Evolutionary conservation across 2,797 vertebrate genomes (phyloP), one percentile per base, ranked within the genome.

Genomic region (Characodon lateralis): DNA sequence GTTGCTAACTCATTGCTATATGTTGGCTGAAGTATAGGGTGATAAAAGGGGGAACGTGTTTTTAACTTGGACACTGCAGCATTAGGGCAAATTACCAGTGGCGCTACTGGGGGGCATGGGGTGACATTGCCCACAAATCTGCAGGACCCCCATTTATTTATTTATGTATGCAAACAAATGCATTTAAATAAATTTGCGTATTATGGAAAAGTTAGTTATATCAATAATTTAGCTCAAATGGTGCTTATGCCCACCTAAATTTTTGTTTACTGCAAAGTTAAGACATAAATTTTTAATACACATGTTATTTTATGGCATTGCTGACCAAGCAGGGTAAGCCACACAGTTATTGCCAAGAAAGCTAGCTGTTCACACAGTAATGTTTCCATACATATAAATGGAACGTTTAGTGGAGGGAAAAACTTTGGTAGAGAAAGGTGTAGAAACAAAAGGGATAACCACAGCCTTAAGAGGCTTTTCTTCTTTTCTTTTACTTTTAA

Each of bases 11-110:
- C 22, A 9, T 68, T 56, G 72, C 75, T 55, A 43, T 53, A 31
- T 74, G 28, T 20, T 74, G 73, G 73, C 46, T 66, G 81, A 24
- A 51, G 5, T 3, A 73, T 24, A 50, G 5, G 68, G 51, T 81
- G 79, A 87, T 75, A 78, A 80, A 46, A 13, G 76, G 39, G 56
- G 82, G 51, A 73, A 77, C n/a, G 80, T 82, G 78, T 81, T 82
- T 78, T 63, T 41, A 71, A 43, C 81, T 81, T 88, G 84, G 79
- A 87, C 58, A 69, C 76, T 74, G 70, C 35, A 85, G 85, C 87
- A 84, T 74, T n/a, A 26, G 20, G 10, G 13, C 66, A 46, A 24
- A 69, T n/a, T 69, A 24, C 24, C 66, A 70, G 24, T 8, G 66
- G 66, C 24, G 66, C 43, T 70, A 46, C 66, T 70, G 24, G 41